Base-by-base conservation (phyloP, 2,888 invertebrate genomes). In the Leptinotarsa haldemani region DNA sequence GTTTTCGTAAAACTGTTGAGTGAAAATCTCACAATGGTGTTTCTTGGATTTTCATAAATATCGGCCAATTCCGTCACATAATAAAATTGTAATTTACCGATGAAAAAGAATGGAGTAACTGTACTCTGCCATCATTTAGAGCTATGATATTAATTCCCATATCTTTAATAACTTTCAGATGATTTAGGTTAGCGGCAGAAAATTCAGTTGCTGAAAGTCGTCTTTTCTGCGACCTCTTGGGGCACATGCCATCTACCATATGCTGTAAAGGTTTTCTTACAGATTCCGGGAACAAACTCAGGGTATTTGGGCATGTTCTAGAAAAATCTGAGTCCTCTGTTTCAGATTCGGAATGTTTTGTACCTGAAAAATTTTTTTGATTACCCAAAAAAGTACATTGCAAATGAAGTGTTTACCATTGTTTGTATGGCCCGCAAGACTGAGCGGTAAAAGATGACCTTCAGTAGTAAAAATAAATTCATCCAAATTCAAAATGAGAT, bases 71-170 rank as follows among this genome's bases (percentile, higher is more conserved):
- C 40, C 40, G 2, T 40, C 7, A 40, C 2, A 9, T 9, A 40
- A 40, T 12, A 40, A 40, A 40, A 40, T 40, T 15, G 20, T 18
- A 70, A 89, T 90, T 90, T 90, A 97, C 97, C 88, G 95, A 93
- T 80, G 94, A 92, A 83, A 94, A 94, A 65, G 95, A 94, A 86
- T 99, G 98, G 69, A 97, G 91, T 73, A 99, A 90, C 87, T 98
- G 97, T 75, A 99, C 94, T 77, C 96, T 90, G 65, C 98, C 98
- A 86, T 98, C 97, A 18, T 93, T 91, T 85, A 97, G 89, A 0
- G 95, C 95, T 77, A 96, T 90, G 82, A 98, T 94, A 72, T 95
- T 94, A 84, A 99, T 98, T 76, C 99, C 99, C 97, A 99, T 98
- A 85, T 96, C 94, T 74, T 94, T 92, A 78, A 99, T 91, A 78